Base-by-base conservation (phyloP, 2,888 invertebrate genomes). In the Hypselothyrea guttata region DNA sequence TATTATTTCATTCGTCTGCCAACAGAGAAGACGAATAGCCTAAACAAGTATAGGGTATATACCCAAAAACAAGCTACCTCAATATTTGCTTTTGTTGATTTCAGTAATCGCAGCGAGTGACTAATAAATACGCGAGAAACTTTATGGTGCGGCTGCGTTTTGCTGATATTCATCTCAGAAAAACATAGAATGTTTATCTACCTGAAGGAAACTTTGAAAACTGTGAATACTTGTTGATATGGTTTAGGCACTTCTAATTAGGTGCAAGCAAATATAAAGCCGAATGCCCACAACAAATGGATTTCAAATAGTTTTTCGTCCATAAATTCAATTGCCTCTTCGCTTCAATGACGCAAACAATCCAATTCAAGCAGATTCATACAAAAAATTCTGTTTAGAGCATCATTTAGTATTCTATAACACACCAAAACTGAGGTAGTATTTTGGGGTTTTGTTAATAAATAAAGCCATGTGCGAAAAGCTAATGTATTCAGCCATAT, bases 401-500 rank as follows among this genome's bases (percentile, higher is more conserved):
- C 44, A 30, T 13, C 53, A 48, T 53, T 46, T 9, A 41, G 16
- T 34, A 34, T 65, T 68, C 53, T 66, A 71, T 66, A 67, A 71
- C 45, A 57, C 33, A 22, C 22, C 2, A 5, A 22, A 22, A 22
- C 5, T 22, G 22, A 22, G 22, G 22, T 5, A 22, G 5, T 5
- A 22, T 22, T 22, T 22, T 22, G 22, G 12, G 16, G 5, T 37
- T 51, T 16, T 65, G 34, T 47, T 51, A 70, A 51, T 70, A 67
- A 70, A 70, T 67, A 71, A 54, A 68, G 67, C 67, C 72, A 68
- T 71, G 53, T 71, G 68, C 67, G 37, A 65, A 68, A 44, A 65
- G 9, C 44, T 12, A 48, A 49, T 48, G 9, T 16, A 45, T 46
- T 34, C 37, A 46, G n/a, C n/a, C n/a, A 16, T 48, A 45, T 16